Conservation (phyloP, 2,888 invertebrate species). For the Heteropelma amictum region DNA sequence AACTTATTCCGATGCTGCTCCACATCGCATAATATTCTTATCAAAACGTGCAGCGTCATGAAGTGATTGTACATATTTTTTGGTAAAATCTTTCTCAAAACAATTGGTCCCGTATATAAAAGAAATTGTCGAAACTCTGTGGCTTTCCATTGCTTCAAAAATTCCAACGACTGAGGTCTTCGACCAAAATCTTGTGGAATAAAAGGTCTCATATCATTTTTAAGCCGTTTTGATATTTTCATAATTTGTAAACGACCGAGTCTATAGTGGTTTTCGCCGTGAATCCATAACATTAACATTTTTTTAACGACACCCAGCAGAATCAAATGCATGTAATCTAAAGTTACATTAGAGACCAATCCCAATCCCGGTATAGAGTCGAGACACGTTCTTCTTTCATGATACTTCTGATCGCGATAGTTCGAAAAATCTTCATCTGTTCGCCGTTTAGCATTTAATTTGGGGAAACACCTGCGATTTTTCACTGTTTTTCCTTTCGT, state of each 20-base stretch:
- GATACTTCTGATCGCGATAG: constrained; percentile 40
- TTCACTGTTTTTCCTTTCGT: constrained; percentile 34
- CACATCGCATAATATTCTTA: constrained; percentile 36
- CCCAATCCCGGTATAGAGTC: constrained; percentile 45
- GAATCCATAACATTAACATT: constrained; percentile 35
- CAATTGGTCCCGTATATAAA: constrained; percentile 40
- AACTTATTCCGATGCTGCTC: constrained; percentile 41
- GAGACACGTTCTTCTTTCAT: constrained; percentile 38
- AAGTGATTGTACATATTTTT: constrained; percentile 34
- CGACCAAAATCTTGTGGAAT: constrained; percentile 38
- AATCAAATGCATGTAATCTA: constrained; percentile 48
- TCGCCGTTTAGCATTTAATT: constrained; percentile 38
- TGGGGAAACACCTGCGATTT: constrained; percentile 33
- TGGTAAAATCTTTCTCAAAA: constrained; percentile 25
- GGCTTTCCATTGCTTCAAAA: constrained; percentile 51
- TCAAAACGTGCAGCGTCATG: constrained; percentile 33
- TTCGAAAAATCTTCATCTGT: constrained; percentile 40
- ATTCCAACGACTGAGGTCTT: constrained; percentile 28
- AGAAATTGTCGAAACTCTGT: constrained; percentile 58
- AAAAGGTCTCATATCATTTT: constrained; percentile 30
- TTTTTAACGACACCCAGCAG: constrained; percentile 39
- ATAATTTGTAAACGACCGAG: constrained; percentile 42
- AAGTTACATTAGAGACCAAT: constrained; percentile 42
- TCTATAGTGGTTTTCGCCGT: constrained; percentile 40
- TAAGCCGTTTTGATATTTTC: constrained; percentile 36